Conservation (phyloP, 2,888 invertebrate genomes). For the Acleris emargana region DNA sequence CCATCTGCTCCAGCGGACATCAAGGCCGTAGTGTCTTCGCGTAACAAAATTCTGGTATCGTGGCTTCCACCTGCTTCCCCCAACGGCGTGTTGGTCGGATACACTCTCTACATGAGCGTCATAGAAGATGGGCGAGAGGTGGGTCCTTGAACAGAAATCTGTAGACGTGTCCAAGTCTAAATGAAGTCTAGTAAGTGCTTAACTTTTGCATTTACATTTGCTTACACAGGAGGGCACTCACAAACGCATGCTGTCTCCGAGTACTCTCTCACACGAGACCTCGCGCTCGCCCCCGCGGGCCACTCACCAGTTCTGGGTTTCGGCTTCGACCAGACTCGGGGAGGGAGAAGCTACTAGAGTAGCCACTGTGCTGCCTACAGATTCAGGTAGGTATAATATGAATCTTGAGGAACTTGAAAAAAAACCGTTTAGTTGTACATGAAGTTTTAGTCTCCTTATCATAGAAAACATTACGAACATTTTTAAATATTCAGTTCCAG, state of each 20-base stretch:
- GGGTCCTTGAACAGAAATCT: too few relatives aligned
- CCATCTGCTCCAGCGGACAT: slow-evolving; percentile 95
- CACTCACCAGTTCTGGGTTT: slow-evolving; percentile 88
- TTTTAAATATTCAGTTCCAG: slow-evolving; percentile 86
- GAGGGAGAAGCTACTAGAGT: slow-evolving; percentile 92
- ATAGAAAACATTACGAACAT: not conserved
- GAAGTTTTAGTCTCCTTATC: too few relatives aligned
- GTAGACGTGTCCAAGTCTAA: too few relatives aligned
- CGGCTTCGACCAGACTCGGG: slow-evolving; percentile 91
- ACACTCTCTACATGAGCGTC: slow-evolving; percentile 92
- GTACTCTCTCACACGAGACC: slow-evolving; percentile 88
- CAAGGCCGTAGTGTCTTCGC: slow-evolving; percentile 94
- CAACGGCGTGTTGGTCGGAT: slow-evolving; percentile 93
- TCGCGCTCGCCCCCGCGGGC: slow-evolving; percentile 88
- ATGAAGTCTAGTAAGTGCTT: not conserved
- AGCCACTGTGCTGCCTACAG: slow-evolving; percentile 89
- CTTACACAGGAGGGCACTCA: slow-evolving; percentile 87
- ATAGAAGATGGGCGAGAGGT: slow-evolving; percentile 90
- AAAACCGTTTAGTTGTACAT: too few relatives aligned
- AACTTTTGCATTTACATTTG: not conserved
- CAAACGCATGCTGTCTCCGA: slow-evolving; percentile 88
- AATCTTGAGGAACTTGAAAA: not conserved
- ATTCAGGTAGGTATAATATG: slow-evolving; percentile 76
- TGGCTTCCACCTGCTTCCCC: slow-evolving; percentile 94
- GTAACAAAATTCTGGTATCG: slow-evolving; percentile 93